phyloP scores from a whole-genome alignment of 2,113 vertebrate species.

The Sturnus vulgaris region DNA sequence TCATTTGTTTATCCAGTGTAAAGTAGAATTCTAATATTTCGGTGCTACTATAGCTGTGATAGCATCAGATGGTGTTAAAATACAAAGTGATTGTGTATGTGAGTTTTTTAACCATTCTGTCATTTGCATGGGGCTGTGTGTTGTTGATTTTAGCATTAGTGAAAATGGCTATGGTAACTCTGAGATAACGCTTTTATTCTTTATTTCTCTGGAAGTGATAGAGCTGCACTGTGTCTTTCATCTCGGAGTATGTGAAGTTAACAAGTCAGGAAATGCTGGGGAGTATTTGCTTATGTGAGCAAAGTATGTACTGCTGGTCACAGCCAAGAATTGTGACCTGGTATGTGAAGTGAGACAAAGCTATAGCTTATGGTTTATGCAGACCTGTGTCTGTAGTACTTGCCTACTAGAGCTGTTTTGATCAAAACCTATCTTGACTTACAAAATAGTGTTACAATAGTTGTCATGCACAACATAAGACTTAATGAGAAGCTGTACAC shows the following conservation, averaged over 20 bases:
- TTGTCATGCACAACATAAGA: neutral
- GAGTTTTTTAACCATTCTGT: neutral
- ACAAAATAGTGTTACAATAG: neutral
- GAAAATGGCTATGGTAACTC: neutral
- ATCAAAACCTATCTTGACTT: neutral
- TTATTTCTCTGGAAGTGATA: neutral
- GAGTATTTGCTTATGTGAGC: constrained; percentile 16
- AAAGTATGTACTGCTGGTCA: neutral
- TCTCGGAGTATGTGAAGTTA: neutral
- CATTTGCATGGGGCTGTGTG: neutral
- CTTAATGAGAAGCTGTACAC: neutral
- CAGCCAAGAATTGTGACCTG: neutral
- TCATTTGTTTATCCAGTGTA: constrained; percentile 33
- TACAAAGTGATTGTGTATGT: neutral
- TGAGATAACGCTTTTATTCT: neutral
- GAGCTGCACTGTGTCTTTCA: neutral
- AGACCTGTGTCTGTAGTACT: neutral
- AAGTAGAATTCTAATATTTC: constrained; percentile 31
- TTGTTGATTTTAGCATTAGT: constrained; percentile 35
- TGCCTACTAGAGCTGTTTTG: neutral
- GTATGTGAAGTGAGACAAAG: neutral
- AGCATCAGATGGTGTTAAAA: constrained; percentile 5
- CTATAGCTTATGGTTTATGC: neutral
- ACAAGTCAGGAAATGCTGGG: neutral
- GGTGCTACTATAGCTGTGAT: neutral